Percentiles rank a stretch among this genome's conserved stretches.
Conservation (phyloP, 2,113 vertebrate genomes). For the Upupa epops region DNA sequence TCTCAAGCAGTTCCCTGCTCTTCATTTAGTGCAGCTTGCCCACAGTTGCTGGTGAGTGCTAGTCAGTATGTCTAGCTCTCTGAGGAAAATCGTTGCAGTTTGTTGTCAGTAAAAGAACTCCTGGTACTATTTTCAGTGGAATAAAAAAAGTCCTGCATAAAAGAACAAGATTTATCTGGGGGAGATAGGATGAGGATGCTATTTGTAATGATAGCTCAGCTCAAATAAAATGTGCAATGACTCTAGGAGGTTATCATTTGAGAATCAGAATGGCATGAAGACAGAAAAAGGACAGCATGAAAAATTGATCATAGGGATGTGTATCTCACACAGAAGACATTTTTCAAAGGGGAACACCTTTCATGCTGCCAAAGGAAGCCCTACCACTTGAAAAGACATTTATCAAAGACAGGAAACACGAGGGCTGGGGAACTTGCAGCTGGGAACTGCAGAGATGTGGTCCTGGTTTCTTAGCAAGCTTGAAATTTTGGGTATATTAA, state of each 20-base stretch:
- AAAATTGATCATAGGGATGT: conserved; percentile 69
- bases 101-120: not conserved
- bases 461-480: not conserved
- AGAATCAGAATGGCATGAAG: conserved; percentile 30
- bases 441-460: not conserved
- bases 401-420: not conserved
- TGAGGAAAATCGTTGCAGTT: not conserved
- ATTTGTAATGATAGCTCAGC: conserved; percentile 55
- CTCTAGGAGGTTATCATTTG: conserved; percentile 20
- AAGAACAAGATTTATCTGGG: not conserved
- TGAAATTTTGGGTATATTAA: not conserved
- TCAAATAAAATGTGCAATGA: conserved; percentile 37
- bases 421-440: not conserved
- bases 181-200: not conserved
- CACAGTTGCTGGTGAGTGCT: too few relatives aligned
- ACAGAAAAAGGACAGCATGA: conserved; percentile 61
- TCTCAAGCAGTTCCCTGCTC: too few relatives aligned
- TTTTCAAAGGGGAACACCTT: not conserved
- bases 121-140: not conserved
- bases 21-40: too few relatives aligned
- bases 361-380: conserved; percentile 37
- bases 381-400: not conserved
- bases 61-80: not conserved
- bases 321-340: not conserved
- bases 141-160: not conserved